phyloP scores from a whole-genome alignment of 2,113 vertebrate genomes.

The Saccopteryx bilineata region DNA sequence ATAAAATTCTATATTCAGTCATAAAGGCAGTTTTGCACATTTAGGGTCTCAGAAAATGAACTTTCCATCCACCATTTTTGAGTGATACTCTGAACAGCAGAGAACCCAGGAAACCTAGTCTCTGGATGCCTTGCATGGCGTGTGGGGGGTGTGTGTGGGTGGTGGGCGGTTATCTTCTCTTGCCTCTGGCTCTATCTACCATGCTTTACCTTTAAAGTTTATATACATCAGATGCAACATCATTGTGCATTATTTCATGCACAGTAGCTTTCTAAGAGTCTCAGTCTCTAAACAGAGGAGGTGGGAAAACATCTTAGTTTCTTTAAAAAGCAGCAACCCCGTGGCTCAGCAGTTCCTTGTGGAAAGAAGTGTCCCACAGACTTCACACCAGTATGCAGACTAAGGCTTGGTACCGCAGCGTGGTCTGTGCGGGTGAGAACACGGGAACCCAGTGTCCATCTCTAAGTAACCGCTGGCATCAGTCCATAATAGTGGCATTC shows the following conservation, averaged over 20 bases:
- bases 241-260: neutral
- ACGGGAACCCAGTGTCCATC: neutral
- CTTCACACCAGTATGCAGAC: neutral
- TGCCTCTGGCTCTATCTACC: neutral
- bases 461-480: neutral
- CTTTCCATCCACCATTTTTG: neutral
- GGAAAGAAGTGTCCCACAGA: neutral
- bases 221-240: fast-evolving
- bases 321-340: neutral
- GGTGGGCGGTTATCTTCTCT: neutral
- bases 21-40: neutral
- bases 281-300: neutral
- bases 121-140: neutral
- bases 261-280: neutral
- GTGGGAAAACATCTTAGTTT: neutral
- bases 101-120: neutral
- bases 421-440: neutral
- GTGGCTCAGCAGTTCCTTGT: neutral
- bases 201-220: neutral
- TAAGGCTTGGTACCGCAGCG: fast-evolving
- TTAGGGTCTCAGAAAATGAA: neutral
- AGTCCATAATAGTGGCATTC: neutral
- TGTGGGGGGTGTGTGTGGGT: too few relatives aligned
- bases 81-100: neutral
- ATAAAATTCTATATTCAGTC: neutral